phyloP scores from a whole-genome alignment of 2,797 vertebrate species.

The Chanos chanos region DNA sequence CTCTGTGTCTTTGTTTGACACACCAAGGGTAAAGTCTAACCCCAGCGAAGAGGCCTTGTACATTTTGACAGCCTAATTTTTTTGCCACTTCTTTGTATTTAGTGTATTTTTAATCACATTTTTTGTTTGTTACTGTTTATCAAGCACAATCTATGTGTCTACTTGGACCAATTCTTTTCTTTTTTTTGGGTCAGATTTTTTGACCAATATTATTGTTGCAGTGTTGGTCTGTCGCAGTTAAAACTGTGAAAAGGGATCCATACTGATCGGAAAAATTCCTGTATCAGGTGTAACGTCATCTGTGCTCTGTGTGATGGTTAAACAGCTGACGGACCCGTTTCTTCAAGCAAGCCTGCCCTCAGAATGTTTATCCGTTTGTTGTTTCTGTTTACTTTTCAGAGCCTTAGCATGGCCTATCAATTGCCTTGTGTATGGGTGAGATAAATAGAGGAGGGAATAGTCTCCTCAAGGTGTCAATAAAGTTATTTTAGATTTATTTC shows the following conservation, averaged over 20 bases:
- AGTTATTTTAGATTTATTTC: constrained; percentile 83
- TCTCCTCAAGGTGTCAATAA: constrained; percentile 67
- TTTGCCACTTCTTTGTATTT: constrained; percentile 21
- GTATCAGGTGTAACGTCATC: constrained; percentile 66
- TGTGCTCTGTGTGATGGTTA: constrained; percentile 34
- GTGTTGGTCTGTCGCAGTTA: constrained; percentile 56
- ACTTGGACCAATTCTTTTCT: constrained; percentile 24
- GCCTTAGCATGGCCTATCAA: constrained; percentile 86
- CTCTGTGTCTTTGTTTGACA: constrained; percentile 30
- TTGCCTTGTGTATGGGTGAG: constrained; percentile 70
- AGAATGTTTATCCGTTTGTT: constrained; percentile 49
- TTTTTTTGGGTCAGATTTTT: constrained; percentile 37
- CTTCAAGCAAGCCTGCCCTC: constrained; percentile 63
- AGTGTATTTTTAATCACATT: constrained; percentile 52
- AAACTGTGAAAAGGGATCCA: constrained; percentile 45
- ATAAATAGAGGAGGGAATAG: constrained; percentile 59
- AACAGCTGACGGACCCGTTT: constrained; percentile 44
- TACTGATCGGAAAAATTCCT: constrained; percentile 48
- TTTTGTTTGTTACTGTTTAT: constrained; percentile 18
- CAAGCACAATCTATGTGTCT: constrained; percentile 14
- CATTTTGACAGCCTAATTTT: constrained; percentile 37
- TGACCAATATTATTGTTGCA: no score
- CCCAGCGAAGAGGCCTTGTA: constrained; percentile 47
- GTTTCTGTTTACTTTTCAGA: constrained; percentile 74
- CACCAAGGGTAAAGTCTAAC: constrained; percentile 28